Evolutionary conservation across 2,113 vertebrate genomes (phyloP).

Genomic region (Pardalotus punctatus): DNA sequence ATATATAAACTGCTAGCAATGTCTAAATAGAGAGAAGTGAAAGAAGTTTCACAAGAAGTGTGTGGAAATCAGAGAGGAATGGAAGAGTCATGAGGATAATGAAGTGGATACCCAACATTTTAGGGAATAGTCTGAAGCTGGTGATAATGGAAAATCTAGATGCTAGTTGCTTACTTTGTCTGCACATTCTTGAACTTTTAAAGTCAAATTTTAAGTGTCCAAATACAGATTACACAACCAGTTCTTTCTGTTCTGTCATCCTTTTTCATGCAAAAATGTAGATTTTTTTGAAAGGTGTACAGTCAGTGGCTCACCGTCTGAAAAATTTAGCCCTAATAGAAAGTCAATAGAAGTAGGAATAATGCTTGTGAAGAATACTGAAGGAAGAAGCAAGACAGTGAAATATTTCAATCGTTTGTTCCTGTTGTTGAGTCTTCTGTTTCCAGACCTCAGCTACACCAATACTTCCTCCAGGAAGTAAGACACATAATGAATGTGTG

Average conservation of each 20-base stretch:
- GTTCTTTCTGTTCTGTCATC: neutral
- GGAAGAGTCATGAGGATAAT: neutral
- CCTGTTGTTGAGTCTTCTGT: neutral
- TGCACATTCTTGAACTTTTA: neutral
- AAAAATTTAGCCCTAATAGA: neutral
- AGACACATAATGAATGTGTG: neutral
- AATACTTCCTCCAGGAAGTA: conserved; percentile 13
- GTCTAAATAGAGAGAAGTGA: neutral
- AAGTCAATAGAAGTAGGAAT: neutral
- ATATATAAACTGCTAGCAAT: neutral
- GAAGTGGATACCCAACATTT: neutral
- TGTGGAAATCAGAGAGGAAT: neutral
- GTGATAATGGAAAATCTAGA: neutral
- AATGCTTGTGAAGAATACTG: neutral
- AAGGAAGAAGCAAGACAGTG: neutral
- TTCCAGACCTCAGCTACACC: neutral
- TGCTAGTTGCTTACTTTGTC: neutral
- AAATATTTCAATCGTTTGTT: neutral
- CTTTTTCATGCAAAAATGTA: neutral
- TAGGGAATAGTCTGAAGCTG: neutral
- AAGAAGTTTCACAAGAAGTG: neutral
- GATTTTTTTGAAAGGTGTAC: neutral
- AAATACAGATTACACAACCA: neutral
- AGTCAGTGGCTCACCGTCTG: neutral
- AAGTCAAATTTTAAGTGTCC: neutral